Evolutionary conservation across 2,888 invertebrate genomes (phyloP).

Genomic region (Schrankia costaestrigalis): DNA sequence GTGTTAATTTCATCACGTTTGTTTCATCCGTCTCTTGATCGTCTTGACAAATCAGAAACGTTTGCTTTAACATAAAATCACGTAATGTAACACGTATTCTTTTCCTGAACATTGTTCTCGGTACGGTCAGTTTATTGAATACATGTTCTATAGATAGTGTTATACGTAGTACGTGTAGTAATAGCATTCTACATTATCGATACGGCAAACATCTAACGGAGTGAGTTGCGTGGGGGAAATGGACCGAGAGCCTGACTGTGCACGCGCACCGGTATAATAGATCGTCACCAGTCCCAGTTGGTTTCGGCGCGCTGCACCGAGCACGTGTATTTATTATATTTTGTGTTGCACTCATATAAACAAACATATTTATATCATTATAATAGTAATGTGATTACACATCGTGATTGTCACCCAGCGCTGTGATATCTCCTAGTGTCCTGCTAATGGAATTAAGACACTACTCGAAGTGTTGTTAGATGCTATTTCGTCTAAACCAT

Average conservation of each 20-base stretch:
- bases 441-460: slow-evolving; percentile 42
- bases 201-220: slow-evolving; percentile 69
- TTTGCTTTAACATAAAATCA: slow-evolving; percentile 6
- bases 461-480: slow-evolving; percentile 27
- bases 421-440: slow-evolving; percentile 31
- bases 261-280: slow-evolving; percentile 75
- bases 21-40: background rate
- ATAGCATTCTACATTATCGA: slow-evolving; percentile 48
- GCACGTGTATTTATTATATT: slow-evolving; percentile 66
- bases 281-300: slow-evolving; percentile 76
- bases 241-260: slow-evolving; percentile 72
- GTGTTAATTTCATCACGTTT: slow-evolving; percentile 7
- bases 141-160: slow-evolving; percentile 6
- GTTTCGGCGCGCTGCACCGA: slow-evolving; percentile 75
- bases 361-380: slow-evolving; percentile 18
- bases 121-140: slow-evolving; percentile 2
- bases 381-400: slow-evolving; percentile 33
- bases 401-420: slow-evolving; percentile 14
- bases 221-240: slow-evolving; percentile 78
- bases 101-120: slow-evolving; percentile 4
- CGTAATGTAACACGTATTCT: slow-evolving; percentile 7
- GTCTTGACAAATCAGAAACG: slow-evolving; percentile 4
- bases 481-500: slow-evolving; percentile 19
- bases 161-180: slow-evolving; percentile 27
- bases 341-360: slow-evolving; percentile 46